Conservation (phyloP, 1,140 invertebrate genomes). For the Drosophila miranda region DNA sequence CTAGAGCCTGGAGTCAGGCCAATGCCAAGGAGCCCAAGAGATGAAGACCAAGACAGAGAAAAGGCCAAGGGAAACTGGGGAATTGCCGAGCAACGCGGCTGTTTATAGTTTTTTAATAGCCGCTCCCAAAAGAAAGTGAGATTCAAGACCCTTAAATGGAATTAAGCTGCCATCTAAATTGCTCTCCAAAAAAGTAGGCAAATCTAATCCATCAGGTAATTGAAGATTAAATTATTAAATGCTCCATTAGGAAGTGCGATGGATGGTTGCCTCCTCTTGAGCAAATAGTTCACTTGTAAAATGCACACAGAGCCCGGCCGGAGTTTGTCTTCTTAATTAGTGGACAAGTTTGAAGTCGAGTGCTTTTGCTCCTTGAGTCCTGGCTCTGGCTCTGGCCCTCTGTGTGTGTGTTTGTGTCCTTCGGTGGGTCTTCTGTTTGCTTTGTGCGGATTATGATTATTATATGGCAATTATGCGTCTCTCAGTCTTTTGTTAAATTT, state of each 20-base stretch:
- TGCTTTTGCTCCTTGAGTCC: neutral
- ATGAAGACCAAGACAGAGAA: neutral
- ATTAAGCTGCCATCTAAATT: too few species aligned
- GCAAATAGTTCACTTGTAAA: slow-evolving; percentile 53
- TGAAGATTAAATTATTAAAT: too few species aligned
- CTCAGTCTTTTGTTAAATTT: slow-evolving; percentile 64
- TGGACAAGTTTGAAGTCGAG: slow-evolving; percentile 54
- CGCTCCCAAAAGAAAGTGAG: too few species aligned
- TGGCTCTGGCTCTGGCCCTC: slow-evolving; percentile 6
- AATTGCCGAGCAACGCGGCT: too few species aligned
- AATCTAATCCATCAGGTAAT: too few species aligned
- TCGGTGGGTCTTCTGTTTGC: slow-evolving; percentile 38
- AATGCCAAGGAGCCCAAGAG: too few species aligned
- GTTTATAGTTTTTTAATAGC: slow-evolving; percentile 38
- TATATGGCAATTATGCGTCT: slow-evolving; percentile 74
- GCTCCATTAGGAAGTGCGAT: too few species aligned
- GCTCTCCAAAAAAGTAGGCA: too few species aligned
- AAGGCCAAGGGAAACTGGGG: too few species aligned
- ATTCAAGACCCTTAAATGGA: neutral
- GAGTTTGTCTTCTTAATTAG: slow-evolving; percentile 79
- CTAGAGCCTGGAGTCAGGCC: neutral
- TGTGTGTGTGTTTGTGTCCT: slow-evolving; percentile 19
- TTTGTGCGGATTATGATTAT: slow-evolving; percentile 79
- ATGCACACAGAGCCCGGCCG: slow-evolving; percentile 28
- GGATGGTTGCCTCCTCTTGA: neutral